Base-by-base conservation (phyloP, 2,797 vertebrate genomes). In the Enteromius thamalakanensis region DNA sequence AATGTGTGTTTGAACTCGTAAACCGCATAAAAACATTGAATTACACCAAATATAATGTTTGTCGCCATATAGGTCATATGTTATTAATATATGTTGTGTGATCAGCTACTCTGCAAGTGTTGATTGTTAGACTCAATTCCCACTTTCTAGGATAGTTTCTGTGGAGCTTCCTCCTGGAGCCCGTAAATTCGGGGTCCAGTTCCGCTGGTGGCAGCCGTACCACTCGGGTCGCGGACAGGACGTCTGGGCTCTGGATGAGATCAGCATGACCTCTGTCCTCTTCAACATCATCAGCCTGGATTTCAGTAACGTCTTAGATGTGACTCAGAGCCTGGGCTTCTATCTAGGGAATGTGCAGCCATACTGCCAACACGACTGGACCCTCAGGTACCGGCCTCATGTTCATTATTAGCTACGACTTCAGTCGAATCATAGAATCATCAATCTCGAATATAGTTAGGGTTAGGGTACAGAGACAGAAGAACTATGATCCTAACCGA, bases 141-240 rank as follows among this genome's bases (percentile, higher is more conserved):
- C 19, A 53, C 47, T 53, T 37, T 75, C 84, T 74, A 99, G 98
- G 92, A 99, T 99, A 55, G 96, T 98, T 85, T 99, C 98, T 0
- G 97, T 99, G 72, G 97, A 99, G 87, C 93, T 99, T 49, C 97
- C 98, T 0, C 92, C 96, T 5, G 96, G 96, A 2, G 97, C 98
- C 15, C 96, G 95, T 82, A 96, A 95, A 78, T 95, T 98, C 76
- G 98, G 98, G 34, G 96, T 99, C 81, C 98, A 99, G 93, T 99
- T 99, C 93, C 96, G 98, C 87, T 99, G 98, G 98, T 99, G 98
- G 98, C 98, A 99, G 89, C 97, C 98, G 0, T 98, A 99, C 84
- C 98, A 99, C 85, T 99, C 98, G 1, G 97, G 97, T 34, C 97
- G 96, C 4, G 94, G 97, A 0, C 96, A 96, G 76, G 98, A 99